phyloP scores from a whole-genome alignment of 1,140 invertebrate genomes.

The Bombus picipes region DNA sequence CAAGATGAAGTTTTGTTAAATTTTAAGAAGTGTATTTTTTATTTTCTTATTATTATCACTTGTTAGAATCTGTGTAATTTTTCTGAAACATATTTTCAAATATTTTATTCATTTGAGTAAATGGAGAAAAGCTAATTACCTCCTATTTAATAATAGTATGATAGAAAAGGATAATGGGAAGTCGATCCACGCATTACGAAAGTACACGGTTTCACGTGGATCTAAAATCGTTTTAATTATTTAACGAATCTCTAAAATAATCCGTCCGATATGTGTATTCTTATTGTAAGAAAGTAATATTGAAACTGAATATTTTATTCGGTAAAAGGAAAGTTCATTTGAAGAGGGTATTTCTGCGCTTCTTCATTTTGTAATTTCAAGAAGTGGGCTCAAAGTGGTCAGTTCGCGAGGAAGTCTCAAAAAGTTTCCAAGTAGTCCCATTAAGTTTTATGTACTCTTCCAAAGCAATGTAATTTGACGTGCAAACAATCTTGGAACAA shows the following conservation, averaged over 20 bases:
- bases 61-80: background rate
- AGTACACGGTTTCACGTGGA: background rate
- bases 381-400: conserved; percentile 45
- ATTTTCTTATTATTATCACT: background rate
- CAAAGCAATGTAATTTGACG: conserved; percentile 38
- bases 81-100: background rate
- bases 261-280: background rate
- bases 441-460: conserved; percentile 26
- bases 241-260: background rate
- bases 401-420: conserved; percentile 22
- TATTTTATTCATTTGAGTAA: background rate
- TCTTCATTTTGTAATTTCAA: conserved; percentile 48
- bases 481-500: conserved; percentile 43
- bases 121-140: background rate
- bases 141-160: background rate
- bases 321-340: conserved; percentile 41
- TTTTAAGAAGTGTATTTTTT: background rate
- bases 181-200: background rate
- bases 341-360: background rate
- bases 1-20: too few relatives aligned
- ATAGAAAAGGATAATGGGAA: background rate
- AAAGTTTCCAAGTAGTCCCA: conserved; percentile 25
- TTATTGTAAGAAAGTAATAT: conserved; percentile 13
- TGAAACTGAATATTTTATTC: conserved; percentile 36
- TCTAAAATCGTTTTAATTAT: background rate